A percentile compares a stretch with the other conserved stretches of the same genome.
Conservation (phyloP, 2,113 vertebrate species). For the Ivindomyrus marchei region DNA sequence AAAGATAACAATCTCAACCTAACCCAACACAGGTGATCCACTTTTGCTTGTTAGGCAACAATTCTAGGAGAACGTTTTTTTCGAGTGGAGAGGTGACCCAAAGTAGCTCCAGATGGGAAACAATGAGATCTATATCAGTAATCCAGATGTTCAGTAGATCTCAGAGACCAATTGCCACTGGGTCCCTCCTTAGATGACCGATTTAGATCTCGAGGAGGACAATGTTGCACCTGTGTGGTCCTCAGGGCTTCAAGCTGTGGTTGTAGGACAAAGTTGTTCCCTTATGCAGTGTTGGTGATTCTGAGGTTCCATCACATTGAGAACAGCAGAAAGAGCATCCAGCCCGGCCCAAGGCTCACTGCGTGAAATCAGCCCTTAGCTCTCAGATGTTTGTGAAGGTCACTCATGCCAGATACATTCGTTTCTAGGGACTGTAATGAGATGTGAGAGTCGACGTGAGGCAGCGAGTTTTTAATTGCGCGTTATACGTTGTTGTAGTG, state of each 20-base stretch:
- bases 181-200: background rate
- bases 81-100: background rate
- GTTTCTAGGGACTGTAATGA: background rate
- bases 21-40: background rate
- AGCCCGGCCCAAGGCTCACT: background rate
- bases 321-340: background rate
- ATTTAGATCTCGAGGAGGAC: background rate
- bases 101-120: background rate
- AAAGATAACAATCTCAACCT: background rate
- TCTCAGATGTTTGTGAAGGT: conserved; percentile 6
- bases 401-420: background rate
- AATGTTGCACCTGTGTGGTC: background rate
- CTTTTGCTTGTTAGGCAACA: background rate
- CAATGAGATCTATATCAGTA: background rate
- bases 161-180: background rate
- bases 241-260: background rate
- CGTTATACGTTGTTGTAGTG: background rate
- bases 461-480: conserved; percentile 23
- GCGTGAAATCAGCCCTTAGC: background rate
- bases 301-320: background rate
- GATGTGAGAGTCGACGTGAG: background rate
- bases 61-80: background rate
- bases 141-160: background rate
- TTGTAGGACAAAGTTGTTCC: background rate
- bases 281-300: background rate